Evolutionary conservation across 92 coral and sea anemone genomes (phyloP), one percentile per base, ranked within the genome.

Genomic region (Actinostola sp.): DNA sequence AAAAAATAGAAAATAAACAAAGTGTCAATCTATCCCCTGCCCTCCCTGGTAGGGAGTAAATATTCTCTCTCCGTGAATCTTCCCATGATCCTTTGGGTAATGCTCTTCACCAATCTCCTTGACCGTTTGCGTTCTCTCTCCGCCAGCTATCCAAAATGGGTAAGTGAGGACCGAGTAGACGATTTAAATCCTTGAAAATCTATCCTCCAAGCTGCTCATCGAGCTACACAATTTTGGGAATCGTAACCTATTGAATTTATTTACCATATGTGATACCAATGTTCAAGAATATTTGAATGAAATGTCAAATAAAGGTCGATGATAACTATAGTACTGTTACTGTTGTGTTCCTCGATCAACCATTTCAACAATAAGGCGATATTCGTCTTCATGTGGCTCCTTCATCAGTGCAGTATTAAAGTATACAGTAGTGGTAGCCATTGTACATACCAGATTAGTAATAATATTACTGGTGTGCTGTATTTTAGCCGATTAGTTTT

Each of bases 141-240:
- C 77, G 82, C 82, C 84, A 77, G 84, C 88, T 76, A 75, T 88
- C 85, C 90, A 89, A 90, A 88, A 90, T 90, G 97, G 97, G 97
- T 90, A 77, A 90, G 97, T 86, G 2, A 50, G 8, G 3, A 0
- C 12, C 3, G 52, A 61, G 51, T 7, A 30, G 12, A 43, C 0
- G 36, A 5, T 61, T 50, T 49, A 75, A 70, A 90, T 86, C 92
- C 77, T 38, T 44, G 60, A 61, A 53, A 82, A 90, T 90, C 96
- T 45, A 21, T 55, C 27, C 45, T 20, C 17, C 32, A 24, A 35
- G 28, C 14, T 43, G 14, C 46, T 35, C 96, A 90, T 90, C 96
- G 71, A 45, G 8, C 1, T 25, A 2, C 35, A 29, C 34, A 1
- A 8, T 1, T 51, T 5, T 1, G 19, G n/a, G 29, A 0, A 21